These are phyloP conservation scores for Erebia ligea DNA, from an alignment of 2,888 invertebrate genomes.

Conservation along the genomic window DNA sequence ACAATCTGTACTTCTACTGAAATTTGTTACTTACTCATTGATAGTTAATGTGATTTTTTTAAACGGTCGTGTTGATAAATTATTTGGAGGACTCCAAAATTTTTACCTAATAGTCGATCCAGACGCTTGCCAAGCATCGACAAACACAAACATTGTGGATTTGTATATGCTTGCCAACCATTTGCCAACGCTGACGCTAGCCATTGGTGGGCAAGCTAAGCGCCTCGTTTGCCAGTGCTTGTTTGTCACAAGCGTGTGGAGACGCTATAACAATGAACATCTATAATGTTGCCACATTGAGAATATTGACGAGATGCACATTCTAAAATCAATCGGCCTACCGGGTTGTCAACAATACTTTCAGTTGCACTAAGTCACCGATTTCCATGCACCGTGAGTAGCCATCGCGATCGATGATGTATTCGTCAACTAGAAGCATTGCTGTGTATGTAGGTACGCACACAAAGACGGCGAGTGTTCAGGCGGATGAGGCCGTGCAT, in stretches of 20 bases:
- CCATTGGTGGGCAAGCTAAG: too few relatives aligned
- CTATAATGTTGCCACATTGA: slow-evolving; percentile 39
- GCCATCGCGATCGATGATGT: slow-evolving; percentile 23
- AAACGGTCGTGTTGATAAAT: slow-evolving; percentile 33
- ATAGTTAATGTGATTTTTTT: background rate
- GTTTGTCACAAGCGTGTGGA: too few relatives aligned
- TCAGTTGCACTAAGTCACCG: slow-evolving; percentile 39
- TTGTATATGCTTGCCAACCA: too few relatives aligned
- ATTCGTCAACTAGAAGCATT: slow-evolving; percentile 42
- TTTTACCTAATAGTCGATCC: slow-evolving; percentile 2
- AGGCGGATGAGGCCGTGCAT: slow-evolving; percentile 47
- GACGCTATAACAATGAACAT: slow-evolving; percentile 30
- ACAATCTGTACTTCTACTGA: background rate
- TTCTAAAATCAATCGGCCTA: slow-evolving; percentile 34
- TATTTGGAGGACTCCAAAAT: slow-evolving; percentile 25
- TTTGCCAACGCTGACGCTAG: too few relatives aligned
- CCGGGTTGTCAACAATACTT: slow-evolving; percentile 38
- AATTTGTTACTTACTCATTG: background rate
- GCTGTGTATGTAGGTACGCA: slow-evolving; percentile 33
- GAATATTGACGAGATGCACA: slow-evolving; percentile 33
- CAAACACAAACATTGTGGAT: too few relatives aligned
- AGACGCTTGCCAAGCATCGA: too few relatives aligned
- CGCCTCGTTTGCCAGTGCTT: too few relatives aligned
- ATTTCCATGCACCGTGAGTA: slow-evolving; percentile 35
- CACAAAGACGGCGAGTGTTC: slow-evolving; percentile 42